Base-by-base conservation (phyloP, 2,113 vertebrate genomes). In the Hemiprocne comata region DNA sequence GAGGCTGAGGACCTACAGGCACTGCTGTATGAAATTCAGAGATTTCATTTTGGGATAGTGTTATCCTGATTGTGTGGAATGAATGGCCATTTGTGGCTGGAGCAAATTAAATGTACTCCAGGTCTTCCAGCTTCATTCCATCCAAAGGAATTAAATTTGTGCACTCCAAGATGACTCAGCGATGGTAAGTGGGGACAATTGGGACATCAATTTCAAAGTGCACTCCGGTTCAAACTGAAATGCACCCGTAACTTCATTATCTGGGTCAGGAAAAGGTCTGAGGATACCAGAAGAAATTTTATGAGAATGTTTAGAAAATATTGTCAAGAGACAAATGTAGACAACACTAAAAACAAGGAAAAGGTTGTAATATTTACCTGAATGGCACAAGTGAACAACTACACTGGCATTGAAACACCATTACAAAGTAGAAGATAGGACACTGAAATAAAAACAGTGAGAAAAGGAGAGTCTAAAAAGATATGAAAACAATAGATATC, bases 401-500 rank as follows among this genome's bases (percentile, higher is more conserved):
- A 13, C 9, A 73, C 10, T 51, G 69, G 9, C 24, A 55, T 5
- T 76, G 85, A 85, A 90, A 34, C 10, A n/a, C 2, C 15, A 19
- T 40, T 58, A 26, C 0, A 2, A 29, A 61, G 16, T 7, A 85
- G 25, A 38, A 65, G 29, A 28, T 19, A 40, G 36, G 19, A 55
- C 11, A 31, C 14, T 29, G 24, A 62, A 89, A 74, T 33, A 11
- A 66, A 65, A 73, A 40, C 26, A 48, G 4, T 38, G n/a, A 80
- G 36, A 74, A 82, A 74, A 6, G 7, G 70, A 55, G 6, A 50
- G 17, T 71, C 25, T 82, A 20, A 40, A 26, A 86, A 65, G 42
- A 11, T 8, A 0, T 9, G 7, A 6, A n/a, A 67, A 25, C 8
- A n/a, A 26, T 19, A 71, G 21, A 33, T 25, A 50, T 7, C 62